Conservation (phyloP, 2,113 vertebrate species). For the Erythrocercus mccallii region DNA sequence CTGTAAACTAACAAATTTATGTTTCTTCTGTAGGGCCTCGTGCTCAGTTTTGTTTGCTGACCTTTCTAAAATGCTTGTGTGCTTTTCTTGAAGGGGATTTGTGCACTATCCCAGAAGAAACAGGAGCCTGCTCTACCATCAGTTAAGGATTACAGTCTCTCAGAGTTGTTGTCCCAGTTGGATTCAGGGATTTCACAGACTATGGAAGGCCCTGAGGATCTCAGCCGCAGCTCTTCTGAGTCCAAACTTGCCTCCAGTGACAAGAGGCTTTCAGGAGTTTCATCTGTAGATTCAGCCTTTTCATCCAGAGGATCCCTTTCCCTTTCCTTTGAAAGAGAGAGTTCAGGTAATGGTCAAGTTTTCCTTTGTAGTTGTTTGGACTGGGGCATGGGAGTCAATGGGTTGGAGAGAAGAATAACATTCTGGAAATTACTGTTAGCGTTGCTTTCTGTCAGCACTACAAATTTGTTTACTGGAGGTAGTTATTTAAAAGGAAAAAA, state of each 20-base stretch:
- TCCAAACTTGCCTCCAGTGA: slow-evolving; percentile 78
- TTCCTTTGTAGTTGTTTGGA: background rate
- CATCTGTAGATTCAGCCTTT: slow-evolving; percentile 95
- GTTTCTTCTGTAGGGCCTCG: background rate
- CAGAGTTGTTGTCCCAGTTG: slow-evolving; percentile 90
- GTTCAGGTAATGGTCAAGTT: slow-evolving; percentile 78
- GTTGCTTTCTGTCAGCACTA: slow-evolving; percentile 1
- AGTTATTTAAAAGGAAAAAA: background rate
- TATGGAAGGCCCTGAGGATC: slow-evolving; percentile 85
- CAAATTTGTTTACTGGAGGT: background rate
- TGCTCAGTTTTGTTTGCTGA: background rate
- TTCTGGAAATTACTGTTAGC: background rate
- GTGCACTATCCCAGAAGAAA: slow-evolving; percentile 47
- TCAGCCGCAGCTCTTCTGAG: slow-evolving; percentile 79
- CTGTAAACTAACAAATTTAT: background rate
- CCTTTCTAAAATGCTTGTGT: background rate
- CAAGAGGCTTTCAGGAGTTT: slow-evolving; percentile 94
- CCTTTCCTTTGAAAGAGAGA: slow-evolving; percentile 91
- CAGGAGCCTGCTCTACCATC: slow-evolving; percentile 79
- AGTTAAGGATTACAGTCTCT: slow-evolving; percentile 90
- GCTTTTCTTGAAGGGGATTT: slow-evolving; percentile 54
- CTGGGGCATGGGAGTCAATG: background rate
- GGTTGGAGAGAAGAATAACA: background rate
- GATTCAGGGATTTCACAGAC: slow-evolving; percentile 90
- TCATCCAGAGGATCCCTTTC: slow-evolving; percentile 95